Conservation (phyloP, 2,888 invertebrate species). For the Dugesia japonica region DNA sequence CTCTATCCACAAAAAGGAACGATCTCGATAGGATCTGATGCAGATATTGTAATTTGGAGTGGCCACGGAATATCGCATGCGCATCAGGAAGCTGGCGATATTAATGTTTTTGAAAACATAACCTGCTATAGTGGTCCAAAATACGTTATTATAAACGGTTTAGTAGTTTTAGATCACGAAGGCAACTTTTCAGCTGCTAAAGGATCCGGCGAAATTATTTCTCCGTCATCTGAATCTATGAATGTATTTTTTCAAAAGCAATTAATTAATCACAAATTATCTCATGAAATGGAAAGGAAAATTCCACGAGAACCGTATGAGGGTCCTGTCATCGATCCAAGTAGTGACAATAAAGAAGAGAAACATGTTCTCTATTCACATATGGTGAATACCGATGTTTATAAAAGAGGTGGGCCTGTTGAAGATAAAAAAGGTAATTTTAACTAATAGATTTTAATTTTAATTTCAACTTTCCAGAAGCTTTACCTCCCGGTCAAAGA, state of each 20-base stretch:
- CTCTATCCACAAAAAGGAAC: constrained; percentile 21
- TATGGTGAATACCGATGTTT: background rate
- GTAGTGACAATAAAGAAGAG: background rate
- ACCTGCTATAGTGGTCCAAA: background rate
- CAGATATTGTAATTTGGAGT: constrained; percentile 1
- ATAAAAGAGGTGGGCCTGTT: background rate
- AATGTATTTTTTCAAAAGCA: background rate
- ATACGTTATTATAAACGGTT: background rate
- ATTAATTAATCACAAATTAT: background rate
- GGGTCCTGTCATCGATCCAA: background rate
- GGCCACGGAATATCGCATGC: background rate
- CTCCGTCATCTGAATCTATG: background rate
- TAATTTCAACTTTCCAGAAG: background rate
- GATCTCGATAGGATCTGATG: background rate
- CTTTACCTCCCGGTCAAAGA: constrained; percentile 8
- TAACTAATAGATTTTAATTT: background rate
- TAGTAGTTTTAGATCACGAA: background rate
- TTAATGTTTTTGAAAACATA: constrained; percentile 1
- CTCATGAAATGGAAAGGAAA: background rate
- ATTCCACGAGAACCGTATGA: background rate
- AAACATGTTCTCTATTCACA: background rate
- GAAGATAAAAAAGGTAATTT: constrained; percentile 7
- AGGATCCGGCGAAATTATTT: background rate
- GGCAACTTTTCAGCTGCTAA: background rate
- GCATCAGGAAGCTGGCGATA: background rate